Conservation (phyloP, 35 echinoderm and acorn worm genomes). For the Heliocidaris erythrogramma region DNA sequence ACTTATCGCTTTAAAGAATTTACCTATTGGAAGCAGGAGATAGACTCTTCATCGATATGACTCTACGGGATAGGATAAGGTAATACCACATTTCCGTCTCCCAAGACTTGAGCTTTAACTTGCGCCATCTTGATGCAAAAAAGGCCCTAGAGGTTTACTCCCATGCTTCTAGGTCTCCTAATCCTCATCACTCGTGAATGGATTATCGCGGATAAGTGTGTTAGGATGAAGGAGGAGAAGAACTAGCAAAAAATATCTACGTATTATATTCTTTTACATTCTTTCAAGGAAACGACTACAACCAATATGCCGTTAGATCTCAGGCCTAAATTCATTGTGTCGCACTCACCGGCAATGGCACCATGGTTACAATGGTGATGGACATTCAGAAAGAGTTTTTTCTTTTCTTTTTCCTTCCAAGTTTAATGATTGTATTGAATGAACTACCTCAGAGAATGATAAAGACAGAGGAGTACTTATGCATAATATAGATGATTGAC, state of each 20-base stretch:
- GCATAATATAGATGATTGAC: no score
- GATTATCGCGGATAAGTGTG: neutral
- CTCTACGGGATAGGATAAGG: neutral
- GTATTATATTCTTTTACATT: neutral
- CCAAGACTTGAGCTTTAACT: neutral
- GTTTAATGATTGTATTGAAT: no score
- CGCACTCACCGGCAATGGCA: neutral
- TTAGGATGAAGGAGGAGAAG: conserved; percentile 9
- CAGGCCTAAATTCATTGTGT: neutral
- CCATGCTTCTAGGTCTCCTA: neutral
- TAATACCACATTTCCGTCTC: neutral
- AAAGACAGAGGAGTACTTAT: no score
- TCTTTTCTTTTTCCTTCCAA: no score
- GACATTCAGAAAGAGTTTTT: neutral
- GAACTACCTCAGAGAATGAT: no score
- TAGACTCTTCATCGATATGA: neutral
- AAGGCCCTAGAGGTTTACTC: neutral
- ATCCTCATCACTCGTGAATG: neutral
- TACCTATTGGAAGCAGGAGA: neutral
- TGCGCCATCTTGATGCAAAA: neutral
- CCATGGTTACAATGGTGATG: neutral
- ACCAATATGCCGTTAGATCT: neutral
- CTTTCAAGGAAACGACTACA: neutral
- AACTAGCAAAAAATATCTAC: neutral
- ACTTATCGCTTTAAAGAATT: neutral